These are phyloP conservation scores for Dendroctonus ponderosae DNA, from an alignment of 1,140 invertebrate species.

Conservation along the genomic window DNA sequence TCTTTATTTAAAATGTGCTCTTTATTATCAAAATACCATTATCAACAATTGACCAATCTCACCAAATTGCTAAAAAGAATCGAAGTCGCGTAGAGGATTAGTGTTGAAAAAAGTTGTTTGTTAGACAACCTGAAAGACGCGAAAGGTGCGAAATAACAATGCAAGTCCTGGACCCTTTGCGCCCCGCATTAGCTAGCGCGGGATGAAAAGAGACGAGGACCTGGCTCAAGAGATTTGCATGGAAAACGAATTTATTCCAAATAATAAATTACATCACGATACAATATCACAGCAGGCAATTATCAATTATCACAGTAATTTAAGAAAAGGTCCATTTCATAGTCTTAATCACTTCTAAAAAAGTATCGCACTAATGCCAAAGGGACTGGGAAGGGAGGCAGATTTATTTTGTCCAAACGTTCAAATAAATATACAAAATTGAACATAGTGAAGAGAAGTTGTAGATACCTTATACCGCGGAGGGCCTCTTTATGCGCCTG, in stretches of 20 bases:
- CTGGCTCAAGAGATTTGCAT: slow-evolving; percentile 35
- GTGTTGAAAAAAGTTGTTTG: too few species aligned
- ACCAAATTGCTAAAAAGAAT: too few species aligned
- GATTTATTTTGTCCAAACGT: slow-evolving; percentile 32
- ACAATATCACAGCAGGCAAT: slow-evolving; percentile 41
- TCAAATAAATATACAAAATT: slow-evolving; percentile 31
- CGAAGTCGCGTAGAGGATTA: too few species aligned
- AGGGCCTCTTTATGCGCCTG: slow-evolving; percentile 99
- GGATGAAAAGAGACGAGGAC: slow-evolving; percentile 45
- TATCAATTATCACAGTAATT: slow-evolving; percentile 36
- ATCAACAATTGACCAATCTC: too few species aligned
- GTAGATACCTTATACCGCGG: slow-evolving; percentile 90
- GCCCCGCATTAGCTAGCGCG: slow-evolving; percentile 24
- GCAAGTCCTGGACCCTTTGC: slow-evolving; percentile 44
- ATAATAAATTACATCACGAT: slow-evolving; percentile 43
- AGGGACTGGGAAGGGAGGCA: slow-evolving; percentile 38
- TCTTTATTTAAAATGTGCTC: background rate
- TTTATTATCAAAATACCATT: background rate
- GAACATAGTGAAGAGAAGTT: slow-evolving; percentile 46
- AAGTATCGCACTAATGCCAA: slow-evolving; percentile 39
- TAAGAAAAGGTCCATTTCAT: background rate
- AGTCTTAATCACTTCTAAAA: background rate
- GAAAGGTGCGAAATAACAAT: slow-evolving; percentile 47
- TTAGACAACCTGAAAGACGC: background rate
- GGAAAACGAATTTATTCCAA: slow-evolving; percentile 46